Conservation (phyloP, 2,797 vertebrate species). For the Epinephelus coioides region DNA sequence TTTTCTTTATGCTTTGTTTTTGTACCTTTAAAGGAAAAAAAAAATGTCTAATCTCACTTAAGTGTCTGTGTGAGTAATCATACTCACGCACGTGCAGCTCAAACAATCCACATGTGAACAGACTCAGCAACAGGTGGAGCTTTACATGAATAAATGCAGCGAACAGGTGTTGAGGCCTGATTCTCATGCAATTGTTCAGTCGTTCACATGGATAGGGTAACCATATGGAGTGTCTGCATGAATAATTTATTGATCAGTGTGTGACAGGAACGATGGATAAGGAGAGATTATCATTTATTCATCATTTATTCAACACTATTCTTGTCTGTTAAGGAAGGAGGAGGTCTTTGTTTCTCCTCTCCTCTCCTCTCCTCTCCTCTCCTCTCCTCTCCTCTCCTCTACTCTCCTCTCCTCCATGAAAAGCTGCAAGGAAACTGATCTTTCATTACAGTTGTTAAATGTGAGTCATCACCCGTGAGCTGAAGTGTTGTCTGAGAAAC, state of each 20-base stretch:
- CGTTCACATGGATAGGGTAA: constrained; percentile 1
- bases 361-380: background rate
- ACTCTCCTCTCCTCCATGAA: background rate
- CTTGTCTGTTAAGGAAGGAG: constrained; percentile 15
- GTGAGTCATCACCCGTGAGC: constrained; percentile 31
- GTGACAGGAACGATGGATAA: constrained; percentile 34
- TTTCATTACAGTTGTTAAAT: constrained; percentile 25
- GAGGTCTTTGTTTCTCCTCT: background rate
- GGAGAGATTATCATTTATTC: constrained; percentile 54
- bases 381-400: background rate
- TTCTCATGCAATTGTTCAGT: constrained; percentile 18
- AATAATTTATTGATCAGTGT: constrained; percentile 60
- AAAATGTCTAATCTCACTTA: background rate
- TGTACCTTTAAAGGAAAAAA: background rate
- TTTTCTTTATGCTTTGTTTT: background rate
- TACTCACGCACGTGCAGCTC: background rate
- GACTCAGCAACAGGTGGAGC: constrained; percentile 41
- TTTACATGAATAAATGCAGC: constrained; percentile 43
- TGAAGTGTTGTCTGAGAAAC: constrained; percentile 18
- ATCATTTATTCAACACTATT: constrained; percentile 44
- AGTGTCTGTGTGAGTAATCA: background rate
- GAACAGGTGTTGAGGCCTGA: constrained; percentile 10
- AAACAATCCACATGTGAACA: too few relatives aligned
- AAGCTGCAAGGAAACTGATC: background rate
- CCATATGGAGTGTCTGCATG: constrained; percentile 39